phyloP scores from a whole-genome alignment of 2,797 vertebrate genomes.

The Heliangelus exortis region DNA sequence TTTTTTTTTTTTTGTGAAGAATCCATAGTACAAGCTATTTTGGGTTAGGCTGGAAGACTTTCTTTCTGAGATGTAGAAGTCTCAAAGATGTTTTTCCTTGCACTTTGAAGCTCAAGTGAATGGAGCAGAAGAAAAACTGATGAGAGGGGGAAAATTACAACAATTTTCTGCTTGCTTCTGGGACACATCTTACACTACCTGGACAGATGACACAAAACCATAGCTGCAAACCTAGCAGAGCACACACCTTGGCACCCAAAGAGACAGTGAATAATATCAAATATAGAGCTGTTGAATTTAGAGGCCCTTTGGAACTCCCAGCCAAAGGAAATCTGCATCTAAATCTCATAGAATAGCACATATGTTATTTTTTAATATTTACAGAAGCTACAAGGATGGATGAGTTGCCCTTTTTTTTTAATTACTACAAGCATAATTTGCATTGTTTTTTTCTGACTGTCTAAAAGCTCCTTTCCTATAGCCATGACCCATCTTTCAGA shows the following conservation, averaged over 20 bases:
- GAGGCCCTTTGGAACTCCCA: neutral
- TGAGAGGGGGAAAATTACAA: neutral
- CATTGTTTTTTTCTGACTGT: neutral
- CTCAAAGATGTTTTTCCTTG: neutral
- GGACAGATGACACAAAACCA: neutral
- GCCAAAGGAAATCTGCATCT: neutral
- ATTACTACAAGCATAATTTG: accelerated
- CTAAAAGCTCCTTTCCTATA: neutral
- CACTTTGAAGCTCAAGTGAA: neutral
- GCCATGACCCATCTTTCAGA: neutral
- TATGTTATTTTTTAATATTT: neutral
- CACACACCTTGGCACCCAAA: neutral
- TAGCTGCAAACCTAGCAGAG: neutral
- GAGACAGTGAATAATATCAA: neutral
- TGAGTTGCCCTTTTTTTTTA: neutral
- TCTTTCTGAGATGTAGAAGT: neutral
- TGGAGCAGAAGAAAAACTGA: neutral
- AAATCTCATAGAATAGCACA: neutral
- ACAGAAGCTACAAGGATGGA: neutral
- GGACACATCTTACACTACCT: neutral
- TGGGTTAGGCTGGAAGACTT: neutral
- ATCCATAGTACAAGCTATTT: neutral
- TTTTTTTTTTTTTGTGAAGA: neutral
- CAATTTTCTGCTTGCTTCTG: neutral
- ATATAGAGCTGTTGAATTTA: neutral